These are phyloP conservation scores for Platycheirus rosarum DNA, from an alignment of 2,888 invertebrate species.

Conservation along the genomic window DNA sequence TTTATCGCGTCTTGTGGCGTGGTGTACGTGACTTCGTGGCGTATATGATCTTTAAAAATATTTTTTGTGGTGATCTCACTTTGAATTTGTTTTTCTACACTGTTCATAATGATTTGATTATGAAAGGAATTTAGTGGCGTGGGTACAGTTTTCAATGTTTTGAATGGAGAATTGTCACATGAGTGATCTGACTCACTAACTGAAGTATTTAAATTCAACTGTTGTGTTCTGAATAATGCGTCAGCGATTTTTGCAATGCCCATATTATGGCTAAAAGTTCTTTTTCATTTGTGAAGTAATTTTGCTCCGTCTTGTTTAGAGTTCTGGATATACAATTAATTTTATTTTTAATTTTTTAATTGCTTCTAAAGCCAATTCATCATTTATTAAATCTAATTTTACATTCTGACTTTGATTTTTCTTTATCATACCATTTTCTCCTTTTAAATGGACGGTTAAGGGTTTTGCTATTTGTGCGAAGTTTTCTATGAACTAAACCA, in stretches of 20 bases:
- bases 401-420: constrained; percentile 34
- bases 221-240: constrained; percentile 2
- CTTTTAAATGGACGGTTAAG: constrained; percentile 33
- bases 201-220: constrained; percentile 11
- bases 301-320: constrained; percentile 28
- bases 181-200: constrained; percentile 15
- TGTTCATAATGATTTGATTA: not conserved
- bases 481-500: constrained; percentile 14
- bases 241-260: constrained; percentile 49
- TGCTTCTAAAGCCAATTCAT: constrained; percentile 3
- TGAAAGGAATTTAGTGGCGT: not conserved
- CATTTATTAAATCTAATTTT: constrained; percentile 24
- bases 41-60: too few species aligned
- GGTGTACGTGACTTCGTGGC: too few species aligned
- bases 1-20: not conserved
- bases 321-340: constrained; percentile 36
- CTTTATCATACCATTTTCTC: constrained; percentile 46
- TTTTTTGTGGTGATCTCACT: not conserved
- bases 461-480: constrained; percentile 45
- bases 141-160: not conserved
- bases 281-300: constrained; percentile 40
- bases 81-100: not conserved
- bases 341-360: constrained; percentile 8
- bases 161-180: constrained; percentile 3
- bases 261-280: constrained; percentile 41